Percentiles rank a stretch among this genome's conserved stretches.
phyloP scores from a whole-genome alignment of 2,797 vertebrate species.

The Lateolabrax maculatus region DNA sequence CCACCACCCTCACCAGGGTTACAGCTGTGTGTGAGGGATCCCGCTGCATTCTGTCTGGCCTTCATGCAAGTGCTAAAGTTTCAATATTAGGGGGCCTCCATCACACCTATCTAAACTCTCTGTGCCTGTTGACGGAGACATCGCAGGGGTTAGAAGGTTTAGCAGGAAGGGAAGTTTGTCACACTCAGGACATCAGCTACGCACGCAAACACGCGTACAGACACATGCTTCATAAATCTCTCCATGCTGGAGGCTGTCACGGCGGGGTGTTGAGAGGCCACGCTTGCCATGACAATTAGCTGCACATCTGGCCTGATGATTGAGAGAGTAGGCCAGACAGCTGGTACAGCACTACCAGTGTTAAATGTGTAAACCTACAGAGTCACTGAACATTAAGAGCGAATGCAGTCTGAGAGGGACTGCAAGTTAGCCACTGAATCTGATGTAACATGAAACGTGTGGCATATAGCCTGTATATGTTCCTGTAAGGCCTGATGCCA shows the following conservation, averaged over 20 bases:
- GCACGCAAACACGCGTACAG: constrained; percentile 36
- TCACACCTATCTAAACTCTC: background rate
- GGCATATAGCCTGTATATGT: constrained; percentile 1
- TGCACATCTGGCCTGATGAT: constrained; percentile 75
- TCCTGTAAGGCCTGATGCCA: background rate
- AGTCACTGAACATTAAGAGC: constrained; percentile 31
- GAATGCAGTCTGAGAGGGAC: background rate
- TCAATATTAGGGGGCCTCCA: background rate
- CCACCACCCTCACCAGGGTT: constrained; percentile 29
- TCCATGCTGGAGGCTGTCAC: constrained; percentile 60
- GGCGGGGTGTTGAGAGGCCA: constrained; percentile 38
- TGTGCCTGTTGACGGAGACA: background rate
- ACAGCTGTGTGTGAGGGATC: constrained; percentile 48
- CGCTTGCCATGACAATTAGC: constrained; percentile 71
- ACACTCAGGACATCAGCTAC: background rate
- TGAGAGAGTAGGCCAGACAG: constrained; percentile 61
- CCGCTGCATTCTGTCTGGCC: constrained; percentile 19
- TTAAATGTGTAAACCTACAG: constrained; percentile 67
- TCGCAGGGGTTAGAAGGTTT: constrained; percentile 20
- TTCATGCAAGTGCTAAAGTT: constrained; percentile 11
- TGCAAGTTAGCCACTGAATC: constrained; percentile 37
- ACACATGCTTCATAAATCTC: constrained; percentile 65
- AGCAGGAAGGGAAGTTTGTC: constrained; percentile 13
- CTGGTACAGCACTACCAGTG: constrained; percentile 48
- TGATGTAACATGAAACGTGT: constrained; percentile 52